Evolutionary conservation across 2,113 vertebrate species (phyloP).

Genomic region (Zootoca vivipara): DNA sequence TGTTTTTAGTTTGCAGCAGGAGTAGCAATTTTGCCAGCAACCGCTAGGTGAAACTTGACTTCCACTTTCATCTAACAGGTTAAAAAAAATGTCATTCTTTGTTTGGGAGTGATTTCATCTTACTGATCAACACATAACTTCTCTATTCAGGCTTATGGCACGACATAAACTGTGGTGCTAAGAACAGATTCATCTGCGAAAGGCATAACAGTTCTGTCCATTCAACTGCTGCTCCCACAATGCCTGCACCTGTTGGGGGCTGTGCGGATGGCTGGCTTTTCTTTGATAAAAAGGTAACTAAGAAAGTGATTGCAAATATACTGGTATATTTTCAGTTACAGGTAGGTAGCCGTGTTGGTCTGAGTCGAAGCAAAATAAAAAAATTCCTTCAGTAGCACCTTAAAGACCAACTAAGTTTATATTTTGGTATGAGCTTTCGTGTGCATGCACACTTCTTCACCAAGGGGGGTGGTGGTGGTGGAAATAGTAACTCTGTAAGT

Average conservation of each 20-base stretch:
- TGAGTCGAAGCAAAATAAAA: too few species aligned
- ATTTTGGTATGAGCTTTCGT: too few species aligned
- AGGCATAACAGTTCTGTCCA: slow-evolving; percentile 82
- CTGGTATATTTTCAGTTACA: too few species aligned
- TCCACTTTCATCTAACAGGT: too few species aligned
- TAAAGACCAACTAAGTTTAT: too few species aligned
- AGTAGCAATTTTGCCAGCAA: too few species aligned
- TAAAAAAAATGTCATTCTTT: neutral
- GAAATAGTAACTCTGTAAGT: too few species aligned
- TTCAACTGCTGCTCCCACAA: slow-evolving; percentile 75
- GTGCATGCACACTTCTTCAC: too few species aligned
- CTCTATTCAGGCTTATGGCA: slow-evolving; percentile 90
- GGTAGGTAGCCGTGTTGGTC: too few species aligned
- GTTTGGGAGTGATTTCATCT: neutral
- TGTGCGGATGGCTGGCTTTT: slow-evolving; percentile 85
- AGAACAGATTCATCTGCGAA: slow-evolving; percentile 88
- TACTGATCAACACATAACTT: neutral
- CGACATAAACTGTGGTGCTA: slow-evolving; percentile 90
- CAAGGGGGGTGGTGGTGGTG: too few species aligned
- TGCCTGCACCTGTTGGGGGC: slow-evolving; percentile 73
- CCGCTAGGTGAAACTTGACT: neutral
- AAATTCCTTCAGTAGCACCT: too few species aligned
- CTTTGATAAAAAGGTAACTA: slow-evolving; percentile 85
- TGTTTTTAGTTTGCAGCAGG: too few species aligned
- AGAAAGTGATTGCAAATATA: neutral